A percentile compares a stretch with the other conserved stretches of the same genome.
These are phyloP conservation scores for Dilophus febrilis DNA, from an alignment of 2,888 invertebrate species.

Conservation along the genomic window DNA sequence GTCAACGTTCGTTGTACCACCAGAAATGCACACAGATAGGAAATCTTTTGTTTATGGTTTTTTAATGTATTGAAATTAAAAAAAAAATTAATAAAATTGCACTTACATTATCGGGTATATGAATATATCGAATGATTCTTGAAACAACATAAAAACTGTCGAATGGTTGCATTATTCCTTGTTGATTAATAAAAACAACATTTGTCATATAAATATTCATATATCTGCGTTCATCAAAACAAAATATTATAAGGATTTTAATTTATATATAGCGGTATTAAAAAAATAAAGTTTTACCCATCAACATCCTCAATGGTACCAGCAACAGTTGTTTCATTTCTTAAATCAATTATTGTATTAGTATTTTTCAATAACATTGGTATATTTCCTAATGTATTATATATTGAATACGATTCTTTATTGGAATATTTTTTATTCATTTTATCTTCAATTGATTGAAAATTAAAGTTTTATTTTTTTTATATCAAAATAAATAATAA, in stretches of 20 bases:
- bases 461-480: too few relatives aligned
- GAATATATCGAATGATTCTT: conserved; percentile 24
- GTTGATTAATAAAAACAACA: conserved; percentile 25
- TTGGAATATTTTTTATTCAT: too few relatives aligned
- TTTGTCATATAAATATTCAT: conserved; percentile 24
- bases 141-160: conserved; percentile 23
- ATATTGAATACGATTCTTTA: conserved; percentile 7
- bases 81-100: too few relatives aligned
- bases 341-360: conserved; percentile 24
- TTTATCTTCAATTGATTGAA: too few relatives aligned
- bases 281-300: too few relatives aligned
- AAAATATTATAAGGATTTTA: neutral
- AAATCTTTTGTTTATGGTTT: too few relatives aligned
- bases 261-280: too few relatives aligned
- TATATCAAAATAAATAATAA: too few relatives aligned
- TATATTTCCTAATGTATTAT: conserved; percentile 22
- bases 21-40: too few relatives aligned
- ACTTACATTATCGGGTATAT: conserved; percentile 23
- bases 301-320: conserved; percentile 22
- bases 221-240: conserved; percentile 10
- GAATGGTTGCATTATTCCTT: conserved; percentile 20
- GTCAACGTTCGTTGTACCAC: too few relatives aligned
- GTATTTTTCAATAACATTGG: conserved; percentile 21
- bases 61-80: too few relatives aligned
- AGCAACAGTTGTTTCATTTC: conserved; percentile 25